Percentiles rank a stretch among this genome's conserved stretches.
Conservation (phyloP, 2,113 vertebrate genomes). For the Perccottus glenii region DNA sequence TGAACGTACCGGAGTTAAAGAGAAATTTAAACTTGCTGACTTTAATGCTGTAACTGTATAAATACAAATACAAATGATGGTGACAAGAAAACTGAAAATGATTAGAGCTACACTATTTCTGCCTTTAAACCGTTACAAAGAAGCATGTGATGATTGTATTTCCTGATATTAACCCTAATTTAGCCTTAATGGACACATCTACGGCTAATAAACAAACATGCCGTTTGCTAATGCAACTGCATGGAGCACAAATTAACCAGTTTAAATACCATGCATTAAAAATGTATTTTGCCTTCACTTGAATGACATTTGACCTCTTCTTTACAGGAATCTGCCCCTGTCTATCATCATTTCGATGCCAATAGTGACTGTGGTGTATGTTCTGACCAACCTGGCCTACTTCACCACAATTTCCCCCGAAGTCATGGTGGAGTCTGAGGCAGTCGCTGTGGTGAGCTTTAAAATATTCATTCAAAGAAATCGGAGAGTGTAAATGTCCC, state of each 20-base stretch:
- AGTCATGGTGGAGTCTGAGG: constrained; percentile 72
- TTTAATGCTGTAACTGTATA: too few relatives aligned
- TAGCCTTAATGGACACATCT: background rate
- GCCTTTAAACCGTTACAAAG: too few relatives aligned
- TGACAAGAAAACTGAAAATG: too few relatives aligned
- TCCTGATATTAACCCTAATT: constrained; percentile 4
- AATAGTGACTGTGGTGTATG: constrained; percentile 77
- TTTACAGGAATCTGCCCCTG: constrained; percentile 73
- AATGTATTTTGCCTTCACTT: background rate
- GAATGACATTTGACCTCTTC: constrained; percentile 6
- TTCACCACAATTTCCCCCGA: constrained; percentile 79
- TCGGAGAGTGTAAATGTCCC: background rate
- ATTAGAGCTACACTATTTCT: too few relatives aligned
- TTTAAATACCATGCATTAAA: background rate
- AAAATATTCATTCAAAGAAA: background rate
- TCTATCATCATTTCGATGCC: constrained; percentile 81
- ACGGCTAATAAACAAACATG: background rate
- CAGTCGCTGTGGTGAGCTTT: constrained; percentile 75
- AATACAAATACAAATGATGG: too few relatives aligned
- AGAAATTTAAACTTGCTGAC: background rate
- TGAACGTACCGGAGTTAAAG: background rate
- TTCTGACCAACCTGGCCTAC: constrained; percentile 81
- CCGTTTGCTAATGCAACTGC: background rate
- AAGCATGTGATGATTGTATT: background rate
- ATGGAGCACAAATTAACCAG: background rate